Conservation (phyloP, 2,113 vertebrate genomes). For the Conger conger region DNA sequence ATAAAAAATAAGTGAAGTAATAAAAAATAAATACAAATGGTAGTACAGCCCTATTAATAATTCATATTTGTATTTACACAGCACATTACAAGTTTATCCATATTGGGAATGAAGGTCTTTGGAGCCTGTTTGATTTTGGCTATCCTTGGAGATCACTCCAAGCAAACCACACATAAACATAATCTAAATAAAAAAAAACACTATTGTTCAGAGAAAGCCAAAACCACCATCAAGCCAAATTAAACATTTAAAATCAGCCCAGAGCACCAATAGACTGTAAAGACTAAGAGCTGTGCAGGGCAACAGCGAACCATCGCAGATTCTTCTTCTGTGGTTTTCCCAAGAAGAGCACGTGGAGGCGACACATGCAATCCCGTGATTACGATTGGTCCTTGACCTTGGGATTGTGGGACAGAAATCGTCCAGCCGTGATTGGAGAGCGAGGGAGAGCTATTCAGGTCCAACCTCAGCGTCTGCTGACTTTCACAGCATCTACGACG, state of each 20-base stretch:
- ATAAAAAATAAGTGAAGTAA: neutral
- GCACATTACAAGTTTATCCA: neutral
- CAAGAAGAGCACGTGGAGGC: neutral
- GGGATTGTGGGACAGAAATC: neutral
- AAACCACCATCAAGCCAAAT: neutral
- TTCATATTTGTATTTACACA: neutral
- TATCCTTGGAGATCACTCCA: neutral
- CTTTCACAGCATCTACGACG: neutral
- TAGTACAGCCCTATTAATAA: neutral
- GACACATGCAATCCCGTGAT: neutral
- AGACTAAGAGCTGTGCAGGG: neutral
- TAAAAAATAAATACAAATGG: neutral
- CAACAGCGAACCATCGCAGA: neutral
- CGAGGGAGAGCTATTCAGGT: neutral
- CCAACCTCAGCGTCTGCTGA: neutral
- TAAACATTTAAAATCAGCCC: neutral
- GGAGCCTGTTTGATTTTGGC: constrained; percentile 1
- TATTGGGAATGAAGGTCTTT: neutral
- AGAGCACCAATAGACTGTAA: neutral
- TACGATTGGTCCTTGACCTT: neutral
- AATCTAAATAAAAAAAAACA: neutral
- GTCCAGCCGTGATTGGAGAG: neutral
- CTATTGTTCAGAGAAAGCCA: neutral
- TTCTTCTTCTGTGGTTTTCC: neutral
- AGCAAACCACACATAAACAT: neutral